Conservation (phyloP, 23 tunicate genomes). For the Oikopleura vanhoeffeni region DNA sequence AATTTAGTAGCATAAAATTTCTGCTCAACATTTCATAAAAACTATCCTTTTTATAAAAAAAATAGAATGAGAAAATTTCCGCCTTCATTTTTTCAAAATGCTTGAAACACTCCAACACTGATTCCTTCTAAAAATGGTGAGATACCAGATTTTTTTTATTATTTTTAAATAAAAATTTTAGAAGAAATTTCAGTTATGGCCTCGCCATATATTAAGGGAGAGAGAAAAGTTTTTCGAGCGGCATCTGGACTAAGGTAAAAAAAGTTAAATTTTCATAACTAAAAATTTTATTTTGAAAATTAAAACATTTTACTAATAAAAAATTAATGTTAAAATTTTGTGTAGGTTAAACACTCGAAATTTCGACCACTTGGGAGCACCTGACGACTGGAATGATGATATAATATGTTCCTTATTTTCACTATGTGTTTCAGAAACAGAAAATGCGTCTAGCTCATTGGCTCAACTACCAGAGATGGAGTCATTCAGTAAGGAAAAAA, state of each 20-base stretch:
- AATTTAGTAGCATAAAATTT: no score
- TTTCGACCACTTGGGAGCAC: conserved; percentile 2
- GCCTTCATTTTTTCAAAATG: no score
- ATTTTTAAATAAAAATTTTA: no score
- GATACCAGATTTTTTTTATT: no score
- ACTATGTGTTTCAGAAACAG: neutral
- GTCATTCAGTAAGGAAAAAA: no score
- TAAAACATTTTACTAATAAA: neutral
- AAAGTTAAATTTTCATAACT: neutral
- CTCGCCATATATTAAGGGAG: neutral
- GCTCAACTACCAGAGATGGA: neutral
- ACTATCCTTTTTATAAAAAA: no score
- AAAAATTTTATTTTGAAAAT: neutral
- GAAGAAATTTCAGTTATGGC: neutral
- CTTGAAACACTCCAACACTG: no score
- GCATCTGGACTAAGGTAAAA: neutral
- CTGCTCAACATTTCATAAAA: no score
- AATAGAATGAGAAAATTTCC: no score
- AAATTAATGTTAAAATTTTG: neutral
- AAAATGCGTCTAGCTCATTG: neutral
- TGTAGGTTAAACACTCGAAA: neutral
- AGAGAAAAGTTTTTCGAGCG: neutral
- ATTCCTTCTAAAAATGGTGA: no score
- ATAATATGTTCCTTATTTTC: neutral
- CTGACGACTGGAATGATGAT: neutral